Base-by-base conservation (phyloP, 2,113 vertebrate genomes). In the Polypterus bichir region DNA sequence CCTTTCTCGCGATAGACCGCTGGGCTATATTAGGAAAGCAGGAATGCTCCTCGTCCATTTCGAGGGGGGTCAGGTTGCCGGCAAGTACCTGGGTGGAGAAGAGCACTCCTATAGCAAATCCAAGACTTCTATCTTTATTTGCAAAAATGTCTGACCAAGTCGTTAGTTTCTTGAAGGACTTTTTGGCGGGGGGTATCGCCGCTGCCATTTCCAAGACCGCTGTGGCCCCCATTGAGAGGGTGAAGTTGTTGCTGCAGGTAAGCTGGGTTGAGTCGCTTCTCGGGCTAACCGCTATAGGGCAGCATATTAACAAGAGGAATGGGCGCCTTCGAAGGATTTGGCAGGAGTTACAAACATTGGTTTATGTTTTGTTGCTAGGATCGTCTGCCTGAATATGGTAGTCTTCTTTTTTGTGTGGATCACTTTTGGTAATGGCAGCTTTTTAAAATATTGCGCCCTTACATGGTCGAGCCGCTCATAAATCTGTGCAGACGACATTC, bases 121-220 rank as follows among this genome's bases (percentile, higher is more conserved):
- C 27, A 27, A 27, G 27, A 27, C 27, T 27, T 27, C 27, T 27
- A 27, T 1, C 27, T 52, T 7, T 6, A 45, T 60, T 3, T 63
- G 51, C 49, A 78, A 79, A 9, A 72, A 98, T 98, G 96, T 69
- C 84, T 75, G 92, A 96, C 74, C 92, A 88, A 44, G 93, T 88
- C 46, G 1, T 91, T 59, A 95, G 94, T 83, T 98, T 98, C 67
- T 44, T 97, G 47, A 97, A 92, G 83, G 94, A 97, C 74, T 98
- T 97, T 68, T 65, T 97, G 86, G 92, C 93, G 0, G 93, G 93
- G 51, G 93, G 93, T 0, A 5, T 98, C 7, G 92, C 94, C 59
- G 95, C 95, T 57, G 94, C 93, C 64, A 89, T 97, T 76, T 97
- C 94, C 76, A 97, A 97, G 80, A 98, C 95, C n/a, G 93, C 94